These are phyloP conservation scores for Ciconia nigra DNA, from an alignment of 2,797 vertebrate genomes.

Conservation along the genomic window DNA sequence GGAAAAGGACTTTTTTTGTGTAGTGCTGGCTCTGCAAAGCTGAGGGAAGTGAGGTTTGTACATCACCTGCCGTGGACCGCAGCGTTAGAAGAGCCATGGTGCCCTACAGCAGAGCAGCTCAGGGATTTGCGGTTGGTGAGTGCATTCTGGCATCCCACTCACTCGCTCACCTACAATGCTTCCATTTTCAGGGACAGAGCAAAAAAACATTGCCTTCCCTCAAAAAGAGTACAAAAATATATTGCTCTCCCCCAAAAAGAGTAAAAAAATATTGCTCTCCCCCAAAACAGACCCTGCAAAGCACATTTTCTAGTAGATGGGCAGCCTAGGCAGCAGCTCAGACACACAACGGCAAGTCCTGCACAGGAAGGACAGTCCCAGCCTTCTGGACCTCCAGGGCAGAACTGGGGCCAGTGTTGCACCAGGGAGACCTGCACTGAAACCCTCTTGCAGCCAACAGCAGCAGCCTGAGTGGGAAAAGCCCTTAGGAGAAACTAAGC, in stretches of 20 bases:
- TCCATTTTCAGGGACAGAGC: background rate
- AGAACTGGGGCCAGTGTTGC: background rate
- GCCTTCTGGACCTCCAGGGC: background rate
- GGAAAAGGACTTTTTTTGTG: background rate
- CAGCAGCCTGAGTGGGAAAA: background rate
- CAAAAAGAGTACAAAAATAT: too few species aligned
- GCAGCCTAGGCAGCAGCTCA: background rate
- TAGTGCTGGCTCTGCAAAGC: background rate
- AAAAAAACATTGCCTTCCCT: background rate
- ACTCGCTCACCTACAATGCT: background rate
- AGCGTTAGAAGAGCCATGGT: background rate
- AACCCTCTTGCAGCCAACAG: background rate
- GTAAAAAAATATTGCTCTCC: background rate
- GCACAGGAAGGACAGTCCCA: background rate
- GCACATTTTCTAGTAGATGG: background rate
- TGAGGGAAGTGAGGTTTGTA: fast-evolving
- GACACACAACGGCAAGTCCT: background rate
- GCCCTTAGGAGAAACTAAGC: background rate
- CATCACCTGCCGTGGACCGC: background rate
- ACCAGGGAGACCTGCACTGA: background rate
- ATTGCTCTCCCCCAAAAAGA: background rate
- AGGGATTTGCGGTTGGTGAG: background rate
- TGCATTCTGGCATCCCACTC: background rate
- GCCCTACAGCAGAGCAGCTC: background rate
- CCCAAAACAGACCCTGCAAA: background rate